Percentiles rank a stretch among this genome's conserved stretches.
These are phyloP conservation scores for Candoia aspera DNA, from an alignment of 2,113 vertebrate genomes.

Conservation along the genomic window DNA sequence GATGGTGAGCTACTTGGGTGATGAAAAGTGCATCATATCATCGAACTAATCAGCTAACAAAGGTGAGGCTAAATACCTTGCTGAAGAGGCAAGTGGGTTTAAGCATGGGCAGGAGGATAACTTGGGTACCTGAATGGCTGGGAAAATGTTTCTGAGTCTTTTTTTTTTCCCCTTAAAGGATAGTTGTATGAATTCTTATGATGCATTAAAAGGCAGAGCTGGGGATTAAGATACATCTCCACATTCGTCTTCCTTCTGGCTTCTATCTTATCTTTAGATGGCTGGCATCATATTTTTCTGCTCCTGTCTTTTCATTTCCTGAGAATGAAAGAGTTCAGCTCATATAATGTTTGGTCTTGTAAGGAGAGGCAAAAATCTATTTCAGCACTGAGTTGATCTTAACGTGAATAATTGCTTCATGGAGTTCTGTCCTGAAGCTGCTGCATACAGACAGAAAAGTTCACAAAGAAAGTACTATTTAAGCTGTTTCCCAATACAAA, in stretches of 20 bases:
- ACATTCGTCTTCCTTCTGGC: slow-evolving; percentile 55
- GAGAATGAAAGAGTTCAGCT: neutral
- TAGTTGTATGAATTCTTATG: slow-evolving; percentile 15
- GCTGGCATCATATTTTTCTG: neutral
- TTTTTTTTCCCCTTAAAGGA: slow-evolving; percentile 21
- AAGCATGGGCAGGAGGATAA: neutral
- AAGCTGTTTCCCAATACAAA: neutral
- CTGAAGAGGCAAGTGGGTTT: neutral
- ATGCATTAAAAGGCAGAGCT: slow-evolving; percentile 49
- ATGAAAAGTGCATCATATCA: neutral
- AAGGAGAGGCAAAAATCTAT: neutral
- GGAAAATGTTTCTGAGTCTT: slow-evolving; percentile 54
- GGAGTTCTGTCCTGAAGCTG: neutral
- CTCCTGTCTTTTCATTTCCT: slow-evolving; percentile 47
- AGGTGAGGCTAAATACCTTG: neutral
- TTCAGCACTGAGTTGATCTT: neutral
- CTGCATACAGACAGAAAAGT: neutral
- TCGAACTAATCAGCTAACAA: slow-evolving; percentile 11
- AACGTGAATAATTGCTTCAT: neutral
- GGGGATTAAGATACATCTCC: slow-evolving; percentile 62
- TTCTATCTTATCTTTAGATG: slow-evolving; percentile 44
- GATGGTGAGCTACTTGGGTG: slow-evolving; percentile 5
- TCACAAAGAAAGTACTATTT: neutral
- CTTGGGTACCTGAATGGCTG: neutral
- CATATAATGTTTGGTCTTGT: neutral